A percentile compares a stretch with the other conserved stretches of the same genome.
Evolutionary conservation across 2,113 vertebrate species (phyloP).

Genomic region (Phylloscopus whistleri): DNA sequence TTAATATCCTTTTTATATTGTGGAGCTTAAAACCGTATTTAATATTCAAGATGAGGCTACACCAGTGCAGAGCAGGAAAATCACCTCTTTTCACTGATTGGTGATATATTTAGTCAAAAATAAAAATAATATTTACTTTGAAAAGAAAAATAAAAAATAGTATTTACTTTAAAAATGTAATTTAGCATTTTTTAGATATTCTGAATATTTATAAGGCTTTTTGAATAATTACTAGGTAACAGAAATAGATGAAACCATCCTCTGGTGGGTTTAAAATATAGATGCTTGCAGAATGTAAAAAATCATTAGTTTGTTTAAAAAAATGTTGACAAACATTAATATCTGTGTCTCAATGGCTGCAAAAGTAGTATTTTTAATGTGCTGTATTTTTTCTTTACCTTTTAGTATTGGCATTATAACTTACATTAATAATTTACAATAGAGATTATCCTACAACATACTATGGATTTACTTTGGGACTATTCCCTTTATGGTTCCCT

Average conservation of each 20-base stretch:
- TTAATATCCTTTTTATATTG: not conserved
- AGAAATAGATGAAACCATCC: not conserved
- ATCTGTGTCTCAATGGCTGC: constrained; percentile 6
- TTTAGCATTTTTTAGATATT: not conserved
- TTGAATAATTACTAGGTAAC: not conserved
- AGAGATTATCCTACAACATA: constrained; percentile 25
- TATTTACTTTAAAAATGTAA: not conserved
- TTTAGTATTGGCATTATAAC: constrained; percentile 50
- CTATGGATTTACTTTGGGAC: constrained; percentile 24
- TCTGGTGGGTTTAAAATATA: constrained; percentile 4
- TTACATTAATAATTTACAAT: constrained; percentile 49
- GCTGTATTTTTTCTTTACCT: constrained; percentile 47
- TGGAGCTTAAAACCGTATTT: not conserved
- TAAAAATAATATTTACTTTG: not conserved
- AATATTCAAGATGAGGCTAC: not conserved
- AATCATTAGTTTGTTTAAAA: not conserved
- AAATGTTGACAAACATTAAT: constrained; percentile 26
- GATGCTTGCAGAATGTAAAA: not conserved
- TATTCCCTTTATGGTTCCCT: not conserved
- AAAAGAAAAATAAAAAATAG: not conserved
- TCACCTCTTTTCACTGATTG: not conserved
- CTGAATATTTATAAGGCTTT: not conserved
- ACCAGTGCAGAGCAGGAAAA: not conserved
- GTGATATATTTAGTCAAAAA: not conserved
- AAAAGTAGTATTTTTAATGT: constrained; percentile 45